Evolutionary conservation across 1,140 invertebrate genomes (phyloP).

Genomic region (Euwallacea fornicatus): DNA sequence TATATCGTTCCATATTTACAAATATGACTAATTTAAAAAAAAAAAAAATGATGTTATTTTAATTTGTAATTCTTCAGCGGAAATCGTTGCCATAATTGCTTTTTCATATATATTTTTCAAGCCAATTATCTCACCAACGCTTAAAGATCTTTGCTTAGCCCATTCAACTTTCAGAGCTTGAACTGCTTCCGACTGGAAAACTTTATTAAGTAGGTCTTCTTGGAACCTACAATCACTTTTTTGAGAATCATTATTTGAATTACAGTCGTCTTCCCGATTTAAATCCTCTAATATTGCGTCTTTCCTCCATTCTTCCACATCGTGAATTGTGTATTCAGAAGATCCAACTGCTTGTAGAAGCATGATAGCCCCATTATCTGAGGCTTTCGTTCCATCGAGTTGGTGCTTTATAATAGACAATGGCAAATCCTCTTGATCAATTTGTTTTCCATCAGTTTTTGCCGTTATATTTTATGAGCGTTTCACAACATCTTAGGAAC

Average conservation of each 20-base stretch:
- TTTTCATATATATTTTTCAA: constrained; percentile 19
- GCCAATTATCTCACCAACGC: constrained; percentile 21
- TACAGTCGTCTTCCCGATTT: not conserved
- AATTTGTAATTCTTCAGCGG: not conserved
- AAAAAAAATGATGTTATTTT: constrained; percentile 19
- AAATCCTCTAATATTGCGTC: constrained; percentile 7
- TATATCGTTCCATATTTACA: not conserved
- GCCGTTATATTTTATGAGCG: constrained; percentile 36
- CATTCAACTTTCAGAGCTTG: constrained; percentile 15
- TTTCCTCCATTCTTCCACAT: constrained; percentile 21
- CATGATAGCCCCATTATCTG: not conserved
- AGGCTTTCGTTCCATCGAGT: not conserved
- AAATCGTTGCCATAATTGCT: constrained; percentile 15
- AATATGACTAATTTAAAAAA: constrained; percentile 1
- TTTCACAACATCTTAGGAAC: constrained; percentile 30
- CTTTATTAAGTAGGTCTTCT: constrained; percentile 9
- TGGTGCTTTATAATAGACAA: constrained; percentile 8
- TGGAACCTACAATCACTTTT: constrained; percentile 19
- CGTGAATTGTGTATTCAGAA: constrained; percentile 1
- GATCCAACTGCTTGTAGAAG: constrained; percentile 19
- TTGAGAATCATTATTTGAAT: not conserved
- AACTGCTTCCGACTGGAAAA: constrained; percentile 20
- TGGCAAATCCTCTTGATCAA: constrained; percentile 29
- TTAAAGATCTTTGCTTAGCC: constrained; percentile 28
- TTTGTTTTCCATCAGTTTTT: constrained; percentile 12